Evolutionary conservation across 2,113 vertebrate species (phyloP).

Genomic region (Macroglossus sobrinus): DNA sequence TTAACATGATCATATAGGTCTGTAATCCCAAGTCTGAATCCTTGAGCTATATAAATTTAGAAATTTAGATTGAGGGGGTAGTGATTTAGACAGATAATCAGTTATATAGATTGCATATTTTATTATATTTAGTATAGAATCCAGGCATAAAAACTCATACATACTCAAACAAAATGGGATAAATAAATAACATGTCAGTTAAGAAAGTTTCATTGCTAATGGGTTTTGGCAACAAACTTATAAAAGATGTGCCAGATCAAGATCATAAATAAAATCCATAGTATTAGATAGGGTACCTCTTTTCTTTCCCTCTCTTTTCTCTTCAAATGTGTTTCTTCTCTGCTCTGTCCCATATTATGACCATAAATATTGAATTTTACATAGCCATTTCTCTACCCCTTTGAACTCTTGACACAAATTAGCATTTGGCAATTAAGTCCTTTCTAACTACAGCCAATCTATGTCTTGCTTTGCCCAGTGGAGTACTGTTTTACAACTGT

Average conservation of each 20-base stretch:
- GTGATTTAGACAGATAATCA: not conserved
- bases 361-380: not conserved
- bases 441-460: not conserved
- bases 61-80: not conserved
- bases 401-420: not conserved
- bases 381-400: not conserved
- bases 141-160: not conserved
- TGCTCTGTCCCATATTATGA: not conserved
- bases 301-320: not conserved
- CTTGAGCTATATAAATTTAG: not conserved
- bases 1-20: not conserved
- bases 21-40: not conserved
- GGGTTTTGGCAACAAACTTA: not conserved
- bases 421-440: not conserved
- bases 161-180: not conserved
- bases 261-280: not conserved
- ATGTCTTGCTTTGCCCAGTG: not conserved
- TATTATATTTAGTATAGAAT: not conserved
- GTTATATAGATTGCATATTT: not conserved
- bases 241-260: not conserved
- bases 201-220: not conserved
- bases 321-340: not conserved
- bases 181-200: not conserved
- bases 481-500: not conserved
- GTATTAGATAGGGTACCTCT: not conserved